Evolutionary conservation across 2,888 invertebrate species (phyloP).

Genomic region (Ephialtes manifestator): DNA sequence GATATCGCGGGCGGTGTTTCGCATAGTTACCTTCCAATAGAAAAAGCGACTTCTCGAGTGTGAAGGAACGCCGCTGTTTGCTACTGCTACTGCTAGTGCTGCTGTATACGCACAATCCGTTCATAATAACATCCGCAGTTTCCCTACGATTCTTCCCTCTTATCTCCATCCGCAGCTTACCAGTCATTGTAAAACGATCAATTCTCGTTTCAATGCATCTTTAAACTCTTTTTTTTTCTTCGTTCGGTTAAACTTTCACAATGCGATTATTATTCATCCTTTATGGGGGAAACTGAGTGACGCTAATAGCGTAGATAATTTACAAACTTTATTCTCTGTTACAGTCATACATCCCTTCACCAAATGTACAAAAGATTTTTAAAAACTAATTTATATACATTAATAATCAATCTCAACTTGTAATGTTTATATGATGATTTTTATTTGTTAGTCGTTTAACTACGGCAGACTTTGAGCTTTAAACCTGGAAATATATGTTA

Average conservation of each 20-base stretch:
- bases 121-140: slow-evolving; percentile 73
- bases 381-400: slow-evolving; percentile 10
- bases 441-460: neutral
- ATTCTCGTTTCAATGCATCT: slow-evolving; percentile 47
- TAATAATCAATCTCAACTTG: slow-evolving; percentile 21
- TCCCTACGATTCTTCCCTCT: slow-evolving; percentile 63
- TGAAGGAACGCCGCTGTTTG: slow-evolving; percentile 60
- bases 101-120: slow-evolving; percentile 63
- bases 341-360: slow-evolving; percentile 19
- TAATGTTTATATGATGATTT: slow-evolving; percentile 2
- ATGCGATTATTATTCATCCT: slow-evolving; percentile 32
- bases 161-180: slow-evolving; percentile 57
- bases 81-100: neutral
- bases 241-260: slow-evolving; percentile 56
- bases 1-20: slow-evolving; percentile 72
- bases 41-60: slow-evolving; percentile 71
- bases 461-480: neutral
- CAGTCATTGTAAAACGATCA: slow-evolving; percentile 61
- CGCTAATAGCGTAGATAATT: slow-evolving; percentile 1
- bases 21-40: slow-evolving; percentile 73
- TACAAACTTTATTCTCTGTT: slow-evolving; percentile 27
- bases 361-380: slow-evolving; percentile 26
- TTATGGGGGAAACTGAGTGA: neutral
- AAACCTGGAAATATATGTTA: neutral
- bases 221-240: slow-evolving; percentile 21